Conservation (phyloP, 2,797 vertebrate species). For the Amniataba percoides region DNA sequence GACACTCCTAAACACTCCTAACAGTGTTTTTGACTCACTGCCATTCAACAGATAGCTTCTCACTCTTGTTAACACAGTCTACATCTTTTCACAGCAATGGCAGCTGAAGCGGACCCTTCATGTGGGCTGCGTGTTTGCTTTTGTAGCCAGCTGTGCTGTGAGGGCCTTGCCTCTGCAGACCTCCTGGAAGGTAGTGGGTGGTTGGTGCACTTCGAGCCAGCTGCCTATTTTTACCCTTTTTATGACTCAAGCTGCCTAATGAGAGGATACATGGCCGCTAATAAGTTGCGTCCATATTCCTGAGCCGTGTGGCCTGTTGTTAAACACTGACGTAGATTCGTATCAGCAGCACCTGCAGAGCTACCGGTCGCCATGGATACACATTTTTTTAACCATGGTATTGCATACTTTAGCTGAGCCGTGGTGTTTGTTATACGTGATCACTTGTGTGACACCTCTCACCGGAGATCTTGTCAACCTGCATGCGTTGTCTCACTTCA, state of each 20-base stretch:
- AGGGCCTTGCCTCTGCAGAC: constrained; percentile 64
- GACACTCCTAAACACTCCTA: too few relatives aligned
- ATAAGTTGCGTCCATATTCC: constrained; percentile 46
- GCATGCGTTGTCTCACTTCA: not conserved
- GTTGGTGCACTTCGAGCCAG: constrained; percentile 54
- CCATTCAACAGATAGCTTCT: constrained; percentile 7
- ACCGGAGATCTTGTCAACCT: too few relatives aligned
- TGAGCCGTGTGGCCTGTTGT: constrained; percentile 11
- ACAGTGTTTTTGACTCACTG: too few relatives aligned
- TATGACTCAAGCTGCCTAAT: constrained; percentile 66
- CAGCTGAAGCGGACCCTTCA: constrained; percentile 43
- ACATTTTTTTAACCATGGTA: not conserved
- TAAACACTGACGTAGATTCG: constrained; percentile 37
- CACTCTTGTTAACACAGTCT: constrained; percentile 18
- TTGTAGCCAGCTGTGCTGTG: constrained; percentile 68
- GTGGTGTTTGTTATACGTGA: too few relatives aligned
- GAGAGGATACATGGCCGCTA: constrained; percentile 47
- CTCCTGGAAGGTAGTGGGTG: constrained; percentile 72
- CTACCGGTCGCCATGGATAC: constrained; percentile 18
- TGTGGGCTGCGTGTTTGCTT: constrained; percentile 66
- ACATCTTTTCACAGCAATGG: constrained; percentile 32
- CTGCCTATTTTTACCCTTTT: constrained; percentile 64
- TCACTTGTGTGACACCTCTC: too few relatives aligned
- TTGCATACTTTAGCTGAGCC: too few relatives aligned
- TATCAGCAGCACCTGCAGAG: constrained; percentile 2